These are phyloP conservation scores for Heteronetta atricapilla DNA, from an alignment of 2,113 vertebrate species.

Conservation along the genomic window DNA sequence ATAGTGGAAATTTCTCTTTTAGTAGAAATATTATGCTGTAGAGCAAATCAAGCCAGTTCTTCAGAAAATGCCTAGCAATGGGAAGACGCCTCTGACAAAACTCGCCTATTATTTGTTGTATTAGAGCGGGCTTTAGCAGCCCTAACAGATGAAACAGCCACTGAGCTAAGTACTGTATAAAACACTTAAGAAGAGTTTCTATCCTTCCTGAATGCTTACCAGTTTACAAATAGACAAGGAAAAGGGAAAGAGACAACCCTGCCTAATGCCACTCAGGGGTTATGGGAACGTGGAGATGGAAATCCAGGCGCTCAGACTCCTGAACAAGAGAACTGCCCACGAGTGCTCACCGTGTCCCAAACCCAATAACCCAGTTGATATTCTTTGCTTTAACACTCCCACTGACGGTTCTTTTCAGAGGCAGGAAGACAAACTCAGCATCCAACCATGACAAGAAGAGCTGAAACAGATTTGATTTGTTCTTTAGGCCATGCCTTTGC, in stretches of 20 bases:
- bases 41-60: not conserved
- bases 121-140: not conserved
- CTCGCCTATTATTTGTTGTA: not conserved
- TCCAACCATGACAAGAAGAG: not conserved
- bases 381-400: not conserved
- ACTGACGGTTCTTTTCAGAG: not conserved
- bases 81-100: not conserved
- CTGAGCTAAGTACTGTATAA: not conserved
- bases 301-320: not conserved
- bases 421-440: not conserved
- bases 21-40: not conserved
- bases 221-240: not conserved
- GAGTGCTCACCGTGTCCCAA: not conserved
- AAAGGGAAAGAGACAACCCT: not conserved
- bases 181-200: not conserved
- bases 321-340: not conserved
- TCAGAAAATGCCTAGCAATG: not conserved
- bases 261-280: not conserved
- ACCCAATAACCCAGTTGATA: accelerated
- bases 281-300: accelerated
- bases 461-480: not conserved
- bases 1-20: not conserved
- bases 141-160: not conserved
- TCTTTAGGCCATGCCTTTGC: not conserved
- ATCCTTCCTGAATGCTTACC: not conserved